These are phyloP conservation scores for Ramazzottius varieornatus DNA, from an alignment of 2,888 invertebrate species.

Conservation along the genomic window DNA sequence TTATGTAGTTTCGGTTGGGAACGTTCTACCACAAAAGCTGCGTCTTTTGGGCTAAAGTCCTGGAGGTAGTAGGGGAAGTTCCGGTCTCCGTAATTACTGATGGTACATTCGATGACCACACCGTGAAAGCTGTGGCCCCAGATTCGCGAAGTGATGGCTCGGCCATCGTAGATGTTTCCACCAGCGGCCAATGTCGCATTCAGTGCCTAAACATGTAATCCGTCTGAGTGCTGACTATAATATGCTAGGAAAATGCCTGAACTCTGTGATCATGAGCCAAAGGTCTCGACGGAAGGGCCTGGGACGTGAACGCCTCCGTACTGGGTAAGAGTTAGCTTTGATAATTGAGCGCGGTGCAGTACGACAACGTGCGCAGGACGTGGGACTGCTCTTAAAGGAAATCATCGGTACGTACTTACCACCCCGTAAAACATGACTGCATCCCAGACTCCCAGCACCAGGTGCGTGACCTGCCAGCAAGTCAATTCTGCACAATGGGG, in stretches of 20 bases:
- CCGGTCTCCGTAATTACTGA: background rate
- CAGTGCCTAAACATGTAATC: background rate
- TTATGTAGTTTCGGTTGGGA: no score
- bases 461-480: background rate
- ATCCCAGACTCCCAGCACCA: background rate
- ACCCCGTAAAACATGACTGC: constrained; percentile 1
- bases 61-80: background rate
- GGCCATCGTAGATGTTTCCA: background rate
- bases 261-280: no score
- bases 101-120: background rate
- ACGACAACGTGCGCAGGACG: no score
- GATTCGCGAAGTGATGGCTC: background rate
- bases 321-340: no score
- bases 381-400: no score
- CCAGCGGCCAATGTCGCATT: background rate
- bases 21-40: background rate
- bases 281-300: no score
- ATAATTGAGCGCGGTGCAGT: no score
- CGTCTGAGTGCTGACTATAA: no score
- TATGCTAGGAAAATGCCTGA: no score
- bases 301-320: no score
- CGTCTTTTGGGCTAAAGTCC: background rate
- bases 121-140: background rate
- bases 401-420: no score
- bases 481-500: no score